phyloP scores from a whole-genome alignment of 2,888 invertebrate species.

The Operophtera brumata region DNA sequence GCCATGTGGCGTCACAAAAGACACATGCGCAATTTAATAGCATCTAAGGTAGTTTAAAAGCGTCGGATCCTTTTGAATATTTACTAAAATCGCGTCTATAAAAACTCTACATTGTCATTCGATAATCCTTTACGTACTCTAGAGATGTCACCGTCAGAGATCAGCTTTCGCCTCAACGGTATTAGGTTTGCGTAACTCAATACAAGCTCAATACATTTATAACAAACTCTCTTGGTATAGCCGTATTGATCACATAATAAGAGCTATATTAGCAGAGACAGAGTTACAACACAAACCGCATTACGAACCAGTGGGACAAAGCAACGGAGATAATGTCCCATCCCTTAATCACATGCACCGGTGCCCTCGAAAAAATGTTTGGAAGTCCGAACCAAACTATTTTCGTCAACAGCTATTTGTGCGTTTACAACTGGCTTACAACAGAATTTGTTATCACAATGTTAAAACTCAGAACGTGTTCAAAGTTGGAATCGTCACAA shows the following conservation, averaged over 20 bases:
- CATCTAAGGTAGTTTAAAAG: conserved; percentile 66
- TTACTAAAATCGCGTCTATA: conserved; percentile 56
- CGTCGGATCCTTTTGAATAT: conserved; percentile 64
- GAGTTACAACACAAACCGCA: conserved; percentile 71
- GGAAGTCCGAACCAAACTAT: conserved; percentile 67
- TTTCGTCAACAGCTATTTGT: conserved; percentile 59
- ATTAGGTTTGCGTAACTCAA: conserved; percentile 78
- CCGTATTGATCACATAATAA: conserved; percentile 49
- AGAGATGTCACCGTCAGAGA: conserved; percentile 77
- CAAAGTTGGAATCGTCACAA: conserved; percentile 63
- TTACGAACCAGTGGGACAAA: conserved; percentile 69
- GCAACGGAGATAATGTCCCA: conserved; percentile 73
- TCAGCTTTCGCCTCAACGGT: conserved; percentile 77
- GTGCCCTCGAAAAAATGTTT: conserved; percentile 75
- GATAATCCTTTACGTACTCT: conserved; percentile 78
- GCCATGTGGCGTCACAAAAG: conserved; percentile 75
- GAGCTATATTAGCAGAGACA: conserved; percentile 44
- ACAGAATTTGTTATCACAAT: conserved; percentile 64
- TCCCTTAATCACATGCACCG: conserved; percentile 80
- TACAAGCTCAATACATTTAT: conserved; percentile 76
- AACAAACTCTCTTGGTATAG: conserved; percentile 24
- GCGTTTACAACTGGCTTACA: conserved; percentile 60
- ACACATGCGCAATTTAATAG: conserved; percentile 78
- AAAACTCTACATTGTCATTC: conserved; percentile 76
- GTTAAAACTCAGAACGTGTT: conserved; percentile 58